Base-by-base conservation (phyloP, 2,113 vertebrate genomes). In the Melanerpes aurifrons region DNA sequence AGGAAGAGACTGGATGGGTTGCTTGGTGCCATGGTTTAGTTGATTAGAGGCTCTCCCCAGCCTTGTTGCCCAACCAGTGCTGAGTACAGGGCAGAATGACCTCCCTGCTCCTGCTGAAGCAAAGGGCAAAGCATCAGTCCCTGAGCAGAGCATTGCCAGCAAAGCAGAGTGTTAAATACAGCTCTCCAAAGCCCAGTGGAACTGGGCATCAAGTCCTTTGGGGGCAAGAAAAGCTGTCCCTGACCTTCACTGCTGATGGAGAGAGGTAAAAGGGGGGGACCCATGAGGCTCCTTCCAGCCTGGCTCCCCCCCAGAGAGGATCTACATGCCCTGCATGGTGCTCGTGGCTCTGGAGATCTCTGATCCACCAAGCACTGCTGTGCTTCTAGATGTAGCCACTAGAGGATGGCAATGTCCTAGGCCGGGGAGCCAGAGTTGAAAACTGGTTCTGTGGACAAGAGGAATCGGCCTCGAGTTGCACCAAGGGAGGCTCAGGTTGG, bases 371-470 rank as follows among this genome's bases (percentile, higher is more conserved):
- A 56, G 82, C 37, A 0, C 7, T 20, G 47, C 72, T 93, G 94
- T 81, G 90, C 48, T 96, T 81, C 94, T 90, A 82, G 76, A 37
- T 77, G 1, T 7, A 71, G 80, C 94, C 96, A 63, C 96, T 95
- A 96, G 96, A 96, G 93, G 96, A 96, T 94, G 94, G 79, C 96
- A 96, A 78, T 3, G 73, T 86, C 88, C 70, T 21, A 32, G 82
- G 85, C 76, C 87, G 87, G 79, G 8, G 18, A 47, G 48, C 43
- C 79, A 6, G 53, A 43, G 83, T 21, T 6, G 75, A 61, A 48
- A 87, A 43, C 1, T 1, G 0, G 1, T 19, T 19, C 9, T 5
- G 1, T 0, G 2, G 2, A 22, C 11, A 13, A 7, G 50, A 53
- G 50, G 21, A 53, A 24, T 53, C 12, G 48, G 48, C 21, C 48